Conservation (phyloP, 1,140 invertebrate genomes). For the Paraescarpia echinospica region DNA sequence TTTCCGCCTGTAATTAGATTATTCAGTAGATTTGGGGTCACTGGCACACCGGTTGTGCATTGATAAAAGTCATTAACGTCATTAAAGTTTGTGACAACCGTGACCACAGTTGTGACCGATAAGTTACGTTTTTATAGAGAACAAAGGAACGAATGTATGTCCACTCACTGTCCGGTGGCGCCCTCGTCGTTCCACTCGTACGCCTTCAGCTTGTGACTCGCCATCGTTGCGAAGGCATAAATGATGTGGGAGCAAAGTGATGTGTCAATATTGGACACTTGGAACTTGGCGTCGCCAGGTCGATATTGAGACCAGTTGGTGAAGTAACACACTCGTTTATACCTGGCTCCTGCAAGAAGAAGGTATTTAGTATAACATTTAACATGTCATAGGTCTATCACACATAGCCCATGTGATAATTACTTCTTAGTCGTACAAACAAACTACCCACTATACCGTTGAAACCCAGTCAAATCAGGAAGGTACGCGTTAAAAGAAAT, state of each 20-base stretch:
- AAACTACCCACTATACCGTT: too few relatives aligned
- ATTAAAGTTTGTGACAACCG: background rate
- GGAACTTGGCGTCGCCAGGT: slow-evolving; percentile 58
- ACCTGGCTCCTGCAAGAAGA: background rate
- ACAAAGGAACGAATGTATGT: background rate
- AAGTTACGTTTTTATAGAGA: background rate
- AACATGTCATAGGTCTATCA: background rate
- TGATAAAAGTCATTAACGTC: too few relatives aligned
- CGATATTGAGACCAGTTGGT: slow-evolving; percentile 55
- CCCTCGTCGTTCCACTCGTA: slow-evolving; percentile 53
- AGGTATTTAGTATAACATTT: background rate
- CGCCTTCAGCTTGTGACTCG: slow-evolving; percentile 52
- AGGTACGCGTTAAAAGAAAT: too few relatives aligned
- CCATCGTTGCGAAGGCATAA: slow-evolving; percentile 75
- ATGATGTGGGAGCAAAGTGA: slow-evolving; percentile 78
- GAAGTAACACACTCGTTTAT: slow-evolving; percentile 49
- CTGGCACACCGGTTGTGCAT: too few relatives aligned
- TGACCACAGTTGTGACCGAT: too few relatives aligned
- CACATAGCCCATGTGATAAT: background rate
- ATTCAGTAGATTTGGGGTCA: too few relatives aligned
- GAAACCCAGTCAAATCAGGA: too few relatives aligned
- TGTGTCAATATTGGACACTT: slow-evolving; percentile 68
- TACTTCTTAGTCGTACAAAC: too few relatives aligned
- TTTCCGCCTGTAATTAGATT: background rate
- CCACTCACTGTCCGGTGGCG: slow-evolving; percentile 27